A percentile compares a stretch with the other conserved stretches of the same genome.
phyloP scores from a whole-genome alignment of 1,140 invertebrate genomes.

The Ridgeia piscesae region DNA sequence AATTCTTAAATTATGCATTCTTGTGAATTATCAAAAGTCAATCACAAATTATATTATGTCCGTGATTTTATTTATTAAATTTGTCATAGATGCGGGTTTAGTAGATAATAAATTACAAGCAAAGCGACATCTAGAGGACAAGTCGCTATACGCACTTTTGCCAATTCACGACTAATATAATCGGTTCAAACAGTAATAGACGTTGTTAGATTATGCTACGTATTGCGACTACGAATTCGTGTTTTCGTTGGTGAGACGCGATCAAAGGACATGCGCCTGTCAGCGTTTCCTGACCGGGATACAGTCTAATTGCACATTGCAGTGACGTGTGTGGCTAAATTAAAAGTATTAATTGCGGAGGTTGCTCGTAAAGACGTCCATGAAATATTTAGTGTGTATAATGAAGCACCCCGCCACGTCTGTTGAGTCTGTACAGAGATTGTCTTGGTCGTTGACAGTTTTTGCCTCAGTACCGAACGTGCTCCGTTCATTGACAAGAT shows the following conservation, averaged over 20 bases:
- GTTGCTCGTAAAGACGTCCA: not conserved
- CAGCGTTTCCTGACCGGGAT: not conserved
- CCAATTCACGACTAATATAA: not conserved
- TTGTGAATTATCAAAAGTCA: no score
- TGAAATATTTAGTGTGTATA: not conserved
- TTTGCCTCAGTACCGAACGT: no score
- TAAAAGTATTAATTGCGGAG: not conserved
- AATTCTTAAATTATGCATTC: no score
- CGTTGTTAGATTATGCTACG: not conserved
- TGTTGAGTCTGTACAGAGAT: no score
- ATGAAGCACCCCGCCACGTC: not conserved
- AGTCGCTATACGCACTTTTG: not conserved
- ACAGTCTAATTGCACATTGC: not conserved
- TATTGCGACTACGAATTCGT: not conserved
- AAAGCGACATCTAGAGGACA: not conserved
- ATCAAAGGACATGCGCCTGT: not conserved
- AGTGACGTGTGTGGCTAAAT: not conserved
- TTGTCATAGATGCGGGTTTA: not conserved
- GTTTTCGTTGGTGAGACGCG: not conserved
- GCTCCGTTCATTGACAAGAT: no score
- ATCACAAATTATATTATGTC: not conserved
- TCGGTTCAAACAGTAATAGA: not conserved
- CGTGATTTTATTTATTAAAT: not conserved
- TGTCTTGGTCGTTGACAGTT: no score
- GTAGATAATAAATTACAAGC: not conserved